Percentiles rank a stretch among this genome's conserved stretches.
Conservation (phyloP, 2,797 vertebrate species). For the Crenuchus spilurus region DNA sequence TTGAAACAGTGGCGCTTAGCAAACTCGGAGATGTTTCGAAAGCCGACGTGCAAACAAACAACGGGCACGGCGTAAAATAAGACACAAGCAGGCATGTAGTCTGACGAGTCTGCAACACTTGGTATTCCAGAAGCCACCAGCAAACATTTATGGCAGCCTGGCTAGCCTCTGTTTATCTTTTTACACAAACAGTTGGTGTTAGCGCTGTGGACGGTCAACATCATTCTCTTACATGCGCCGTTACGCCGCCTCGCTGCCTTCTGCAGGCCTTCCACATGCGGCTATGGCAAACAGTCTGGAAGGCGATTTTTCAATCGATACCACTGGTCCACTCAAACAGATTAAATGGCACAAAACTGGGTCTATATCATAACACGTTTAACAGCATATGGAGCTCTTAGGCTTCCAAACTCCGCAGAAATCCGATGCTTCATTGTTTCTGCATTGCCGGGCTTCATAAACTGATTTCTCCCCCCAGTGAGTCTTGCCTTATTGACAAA, state of each 20-base stretch:
- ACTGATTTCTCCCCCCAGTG: constrained; percentile 58
- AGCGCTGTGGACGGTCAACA: constrained; percentile 33
- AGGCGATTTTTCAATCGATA: constrained; percentile 48
- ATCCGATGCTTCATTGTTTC: constrained; percentile 68
- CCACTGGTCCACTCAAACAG: constrained; percentile 47
- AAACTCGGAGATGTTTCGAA: constrained; percentile 44
- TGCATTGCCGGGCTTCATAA: constrained; percentile 66
- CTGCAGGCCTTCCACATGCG: constrained; percentile 1
- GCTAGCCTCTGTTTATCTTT: constrained; percentile 43
- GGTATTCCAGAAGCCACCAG: constrained; percentile 14
- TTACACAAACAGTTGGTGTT: constrained; percentile 38
- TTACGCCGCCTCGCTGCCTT: constrained; percentile 4
- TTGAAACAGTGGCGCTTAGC: constrained; percentile 50
- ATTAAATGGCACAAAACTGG: constrained; percentile 52
- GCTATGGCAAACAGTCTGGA: constrained; percentile 41
- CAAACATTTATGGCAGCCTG: constrained; percentile 34
- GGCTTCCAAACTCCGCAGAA: constrained; percentile 54
- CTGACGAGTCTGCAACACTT: constrained; percentile 20
- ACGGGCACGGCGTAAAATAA: constrained; percentile 21
- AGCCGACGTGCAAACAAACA: constrained; percentile 43
- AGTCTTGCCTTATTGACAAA: constrained; percentile 69
- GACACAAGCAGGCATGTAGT: constrained; percentile 31
- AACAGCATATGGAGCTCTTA: constrained; percentile 44
- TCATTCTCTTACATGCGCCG: constrained; percentile 24
- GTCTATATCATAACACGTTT: constrained; percentile 44